Percentiles rank a stretch among this genome's conserved stretches.
phyloP scores from a whole-genome alignment of 2,797 vertebrate species.

The Anguilla obscura region DNA sequence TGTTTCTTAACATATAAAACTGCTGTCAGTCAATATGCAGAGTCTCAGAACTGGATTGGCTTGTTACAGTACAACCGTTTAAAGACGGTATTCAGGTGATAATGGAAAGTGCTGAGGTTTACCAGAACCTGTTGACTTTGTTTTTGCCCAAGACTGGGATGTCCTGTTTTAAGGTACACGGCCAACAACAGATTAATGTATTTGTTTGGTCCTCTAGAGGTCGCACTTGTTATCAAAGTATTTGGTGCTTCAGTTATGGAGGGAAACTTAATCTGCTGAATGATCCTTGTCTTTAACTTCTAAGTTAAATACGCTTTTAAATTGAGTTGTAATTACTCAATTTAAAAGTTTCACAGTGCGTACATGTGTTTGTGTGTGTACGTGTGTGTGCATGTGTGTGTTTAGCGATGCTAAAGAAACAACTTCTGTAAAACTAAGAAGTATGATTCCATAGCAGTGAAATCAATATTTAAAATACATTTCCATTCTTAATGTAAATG shows the following conservation, averaged over 20 bases:
- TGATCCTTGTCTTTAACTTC: neutral
- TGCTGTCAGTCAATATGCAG: neutral
- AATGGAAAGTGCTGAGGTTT: neutral
- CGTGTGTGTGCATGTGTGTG: too few species aligned
- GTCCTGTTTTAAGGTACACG: neutral
- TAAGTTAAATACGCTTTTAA: neutral
- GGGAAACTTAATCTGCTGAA: neutral
- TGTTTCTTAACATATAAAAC: neutral
- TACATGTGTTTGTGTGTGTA: too few species aligned
- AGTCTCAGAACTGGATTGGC: neutral
- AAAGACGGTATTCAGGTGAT: neutral
- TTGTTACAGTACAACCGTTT: neutral
- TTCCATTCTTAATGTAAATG: neutral
- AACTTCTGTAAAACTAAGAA: neutral
- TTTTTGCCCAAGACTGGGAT: neutral
- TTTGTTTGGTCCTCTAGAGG: neutral
- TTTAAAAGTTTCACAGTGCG: neutral
- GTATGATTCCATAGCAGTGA: neutral
- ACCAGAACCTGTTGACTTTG: slow-evolving; percentile 5
- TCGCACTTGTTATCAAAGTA: neutral
- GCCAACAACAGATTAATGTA: neutral
- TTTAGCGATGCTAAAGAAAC: too few species aligned
- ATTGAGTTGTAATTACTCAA: neutral
- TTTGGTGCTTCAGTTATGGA: neutral
- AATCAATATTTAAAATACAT: neutral